Evolutionary conservation across 2,888 invertebrate genomes (phyloP).

Genomic region (Drosophila cognata): DNA sequence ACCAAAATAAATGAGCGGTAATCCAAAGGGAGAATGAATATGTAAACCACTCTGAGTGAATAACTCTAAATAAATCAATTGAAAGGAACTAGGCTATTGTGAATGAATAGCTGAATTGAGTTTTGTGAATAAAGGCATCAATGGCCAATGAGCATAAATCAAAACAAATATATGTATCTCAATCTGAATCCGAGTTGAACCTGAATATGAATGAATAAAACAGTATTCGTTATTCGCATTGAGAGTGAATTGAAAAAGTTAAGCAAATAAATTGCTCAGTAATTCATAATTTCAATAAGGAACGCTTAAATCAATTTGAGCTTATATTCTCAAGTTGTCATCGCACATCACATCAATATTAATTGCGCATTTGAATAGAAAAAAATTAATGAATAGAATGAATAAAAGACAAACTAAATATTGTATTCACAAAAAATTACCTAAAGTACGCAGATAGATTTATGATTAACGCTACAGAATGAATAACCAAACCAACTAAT

Average conservation of each 20-base stretch:
- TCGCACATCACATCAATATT: not conserved
- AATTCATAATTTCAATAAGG: not conserved
- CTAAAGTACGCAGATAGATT: not conserved
- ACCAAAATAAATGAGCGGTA: slow-evolving; percentile 15
- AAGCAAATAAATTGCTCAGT: not conserved
- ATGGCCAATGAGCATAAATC: not conserved
- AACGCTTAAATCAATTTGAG: not conserved
- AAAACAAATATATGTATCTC: not conserved
- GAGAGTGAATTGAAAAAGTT: not conserved
- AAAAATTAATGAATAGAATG: not conserved
- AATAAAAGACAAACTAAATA: not conserved
- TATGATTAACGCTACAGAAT: not conserved
- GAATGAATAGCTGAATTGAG: not conserved
- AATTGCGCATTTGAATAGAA: not conserved
- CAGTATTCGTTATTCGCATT: not conserved
- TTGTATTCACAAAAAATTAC: not conserved
- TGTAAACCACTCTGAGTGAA: slow-evolving; percentile 5
- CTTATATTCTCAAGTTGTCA: not conserved
- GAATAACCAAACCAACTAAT: not conserved
- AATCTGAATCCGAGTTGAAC: not conserved
- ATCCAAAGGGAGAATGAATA: slow-evolving; percentile 17
- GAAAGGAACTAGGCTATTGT: not conserved
- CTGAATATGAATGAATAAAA: not conserved
- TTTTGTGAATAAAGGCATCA: not conserved
- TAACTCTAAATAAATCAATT: slow-evolving; percentile 11